Percentiles rank a stretch among this genome's conserved stretches.
Evolutionary conservation across 2,888 invertebrate genomes (phyloP).

Genomic region (Drosophila pegasa): DNA sequence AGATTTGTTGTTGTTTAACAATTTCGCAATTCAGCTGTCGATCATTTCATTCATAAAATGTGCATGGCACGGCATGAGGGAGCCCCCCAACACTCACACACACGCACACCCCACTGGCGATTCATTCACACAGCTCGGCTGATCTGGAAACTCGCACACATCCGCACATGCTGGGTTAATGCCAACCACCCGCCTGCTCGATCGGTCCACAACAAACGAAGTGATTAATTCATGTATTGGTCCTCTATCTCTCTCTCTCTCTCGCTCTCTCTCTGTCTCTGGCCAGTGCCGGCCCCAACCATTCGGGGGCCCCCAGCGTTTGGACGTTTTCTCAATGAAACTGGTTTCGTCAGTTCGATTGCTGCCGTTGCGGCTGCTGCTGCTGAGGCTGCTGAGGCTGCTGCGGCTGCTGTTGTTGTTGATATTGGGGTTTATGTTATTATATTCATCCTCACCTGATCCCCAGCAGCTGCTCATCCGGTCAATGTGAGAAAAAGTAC

Average conservation of each 20-base stretch:
- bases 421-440: slow-evolving; percentile 81
- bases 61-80: slow-evolving; percentile 55
- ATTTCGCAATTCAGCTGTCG: slow-evolving; percentile 83
- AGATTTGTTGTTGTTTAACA: slow-evolving; percentile 67
- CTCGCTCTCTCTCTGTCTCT: neutral
- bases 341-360: slow-evolving; percentile 80
- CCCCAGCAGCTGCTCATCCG: slow-evolving; percentile 83
- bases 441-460: slow-evolving; percentile 83
- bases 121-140: slow-evolving; percentile 66
- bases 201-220: slow-evolving; percentile 76
- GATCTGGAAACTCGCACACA: slow-evolving; percentile 77
- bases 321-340: slow-evolving; percentile 83
- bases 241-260: neutral
- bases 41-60: slow-evolving; percentile 82
- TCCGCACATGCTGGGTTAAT: slow-evolving; percentile 72
- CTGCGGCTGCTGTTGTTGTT: slow-evolving; percentile 57
- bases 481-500: slow-evolving; percentile 74
- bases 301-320: slow-evolving; percentile 62
- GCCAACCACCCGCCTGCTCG: slow-evolving; percentile 69
- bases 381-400: slow-evolving; percentile 58
- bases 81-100: slow-evolving; percentile 28
- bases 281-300: slow-evolving; percentile 25
- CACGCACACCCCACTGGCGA: slow-evolving; percentile 31
- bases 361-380: slow-evolving; percentile 47
- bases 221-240: slow-evolving; percentile 79